Evolutionary conservation across 2,113 vertebrate genomes (phyloP).

Genomic region (Cephalopholis sonnerati): DNA sequence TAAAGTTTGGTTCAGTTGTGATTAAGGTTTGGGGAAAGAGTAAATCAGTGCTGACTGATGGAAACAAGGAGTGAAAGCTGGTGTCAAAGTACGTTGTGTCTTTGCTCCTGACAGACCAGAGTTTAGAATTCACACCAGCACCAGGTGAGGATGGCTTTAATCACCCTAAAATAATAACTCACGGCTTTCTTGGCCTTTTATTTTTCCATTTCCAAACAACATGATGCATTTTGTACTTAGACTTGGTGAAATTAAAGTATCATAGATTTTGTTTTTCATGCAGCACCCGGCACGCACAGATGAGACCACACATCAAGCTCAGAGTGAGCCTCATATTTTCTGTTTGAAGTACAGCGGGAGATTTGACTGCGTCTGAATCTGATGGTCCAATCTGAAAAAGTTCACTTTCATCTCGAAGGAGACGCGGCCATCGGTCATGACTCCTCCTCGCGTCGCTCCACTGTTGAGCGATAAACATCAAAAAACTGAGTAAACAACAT

Average conservation of each 20-base stretch:
- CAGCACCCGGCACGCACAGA: not conserved
- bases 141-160: too few relatives aligned
- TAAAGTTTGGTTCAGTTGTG: too few relatives aligned
- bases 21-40: too few relatives aligned
- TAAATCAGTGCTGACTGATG: too few relatives aligned
- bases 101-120: too few relatives aligned
- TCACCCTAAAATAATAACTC: not conserved
- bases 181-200: not conserved
- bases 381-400: constrained; percentile 31
- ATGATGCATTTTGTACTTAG: not conserved
- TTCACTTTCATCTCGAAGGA: constrained; percentile 43
- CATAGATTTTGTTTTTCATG: not conserved
- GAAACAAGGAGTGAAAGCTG: too few relatives aligned
- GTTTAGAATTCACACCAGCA: too few relatives aligned
- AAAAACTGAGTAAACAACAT: constrained; percentile 64
- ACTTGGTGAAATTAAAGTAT: not conserved
- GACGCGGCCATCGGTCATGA: constrained; percentile 14
- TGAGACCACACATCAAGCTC: not conserved
- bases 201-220: not conserved
- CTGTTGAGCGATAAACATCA: constrained; percentile 55
- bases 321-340: not conserved
- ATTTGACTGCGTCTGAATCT: constrained; percentile 14
- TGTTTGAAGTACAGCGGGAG: constrained; percentile 15
- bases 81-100: too few relatives aligned
- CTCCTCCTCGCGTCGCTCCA: not conserved